Evolutionary conservation across 2,888 invertebrate species (phyloP).

Genomic region (Asteroscopus sphinx): DNA sequence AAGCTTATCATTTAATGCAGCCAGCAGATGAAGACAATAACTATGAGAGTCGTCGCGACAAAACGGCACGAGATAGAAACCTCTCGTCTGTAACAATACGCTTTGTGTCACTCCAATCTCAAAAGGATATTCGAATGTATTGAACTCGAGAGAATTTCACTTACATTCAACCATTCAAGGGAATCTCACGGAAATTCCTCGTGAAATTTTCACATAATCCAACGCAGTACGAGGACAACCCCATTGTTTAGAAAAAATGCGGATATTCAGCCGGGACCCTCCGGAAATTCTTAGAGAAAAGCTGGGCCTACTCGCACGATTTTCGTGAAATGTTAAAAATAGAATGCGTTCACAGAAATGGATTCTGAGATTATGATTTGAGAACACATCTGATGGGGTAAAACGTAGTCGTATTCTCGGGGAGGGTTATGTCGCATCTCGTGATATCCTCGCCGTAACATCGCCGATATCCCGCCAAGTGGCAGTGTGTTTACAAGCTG

Average conservation of each 20-base stretch:
- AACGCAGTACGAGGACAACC: conserved; percentile 58
- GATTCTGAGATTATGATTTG: conserved; percentile 40
- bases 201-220: conserved; percentile 76
- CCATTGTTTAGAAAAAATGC: conserved; percentile 76
- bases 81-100: conserved; percentile 82
- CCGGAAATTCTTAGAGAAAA: conserved; percentile 60
- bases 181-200: conserved; percentile 72
- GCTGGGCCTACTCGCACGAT: conserved; percentile 35
- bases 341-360: conserved; percentile 40
- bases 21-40: conserved; percentile 72
- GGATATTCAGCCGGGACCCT: conserved; percentile 62
- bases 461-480: conserved; percentile 42
- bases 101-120: conserved; percentile 86
- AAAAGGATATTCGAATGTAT: conserved; percentile 86
- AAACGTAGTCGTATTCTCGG: conserved; percentile 1
- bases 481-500: conserved; percentile 59
- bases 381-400: conserved; percentile 28
- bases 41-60: conserved; percentile 72
- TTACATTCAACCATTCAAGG: conserved; percentile 72
- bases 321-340: conserved; percentile 54
- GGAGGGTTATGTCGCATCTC: conserved; percentile 2
- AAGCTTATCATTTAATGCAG: conserved; percentile 56
- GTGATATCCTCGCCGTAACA: conserved; percentile 16
- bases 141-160: conserved; percentile 82
- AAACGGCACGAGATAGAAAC: conserved; percentile 77